A percentile compares a stretch with the other conserved stretches of the same genome.
phyloP scores from a whole-genome alignment of 1,140 invertebrate genomes.

The Polyergus mexicanus region DNA sequence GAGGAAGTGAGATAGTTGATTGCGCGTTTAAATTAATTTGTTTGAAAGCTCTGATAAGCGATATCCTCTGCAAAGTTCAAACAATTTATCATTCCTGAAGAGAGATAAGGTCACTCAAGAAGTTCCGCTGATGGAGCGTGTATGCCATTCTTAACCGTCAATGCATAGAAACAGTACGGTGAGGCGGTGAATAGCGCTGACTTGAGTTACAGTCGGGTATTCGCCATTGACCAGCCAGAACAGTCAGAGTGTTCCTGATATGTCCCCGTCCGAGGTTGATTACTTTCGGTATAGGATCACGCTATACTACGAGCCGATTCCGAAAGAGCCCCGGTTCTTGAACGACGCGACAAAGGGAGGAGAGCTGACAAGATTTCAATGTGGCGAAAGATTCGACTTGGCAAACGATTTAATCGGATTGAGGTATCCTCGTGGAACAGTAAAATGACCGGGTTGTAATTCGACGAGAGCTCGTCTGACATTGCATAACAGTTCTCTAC shows the following conservation, averaged over 20 bases:
- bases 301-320: constrained; percentile 34
- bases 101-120: constrained; percentile 29
- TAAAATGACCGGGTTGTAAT: constrained; percentile 30
- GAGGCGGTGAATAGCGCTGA: constrained; percentile 29
- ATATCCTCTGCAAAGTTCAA: not conserved
- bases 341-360: constrained; percentile 47
- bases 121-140: constrained; percentile 34
- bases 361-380: constrained; percentile 53
- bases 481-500: constrained; percentile 1
- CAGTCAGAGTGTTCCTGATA: constrained; percentile 43
- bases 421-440: constrained; percentile 34
- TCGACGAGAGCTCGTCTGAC: not conserved
- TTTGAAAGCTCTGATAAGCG: not conserved
- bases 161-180: constrained; percentile 54
- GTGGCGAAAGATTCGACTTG: constrained; percentile 40
- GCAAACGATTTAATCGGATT: constrained; percentile 61
- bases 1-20: not conserved
- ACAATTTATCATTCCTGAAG: constrained; percentile 40
- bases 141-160: constrained; percentile 47
- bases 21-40: not conserved
- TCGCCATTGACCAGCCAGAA: constrained; percentile 56
- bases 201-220: constrained; percentile 49
- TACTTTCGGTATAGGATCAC: constrained; percentile 51
- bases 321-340: constrained; percentile 44
- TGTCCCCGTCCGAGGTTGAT: constrained; percentile 57